phyloP scores from a whole-genome alignment of 2,113 vertebrate species.

The Chaenocephalus aceratus region DNA sequence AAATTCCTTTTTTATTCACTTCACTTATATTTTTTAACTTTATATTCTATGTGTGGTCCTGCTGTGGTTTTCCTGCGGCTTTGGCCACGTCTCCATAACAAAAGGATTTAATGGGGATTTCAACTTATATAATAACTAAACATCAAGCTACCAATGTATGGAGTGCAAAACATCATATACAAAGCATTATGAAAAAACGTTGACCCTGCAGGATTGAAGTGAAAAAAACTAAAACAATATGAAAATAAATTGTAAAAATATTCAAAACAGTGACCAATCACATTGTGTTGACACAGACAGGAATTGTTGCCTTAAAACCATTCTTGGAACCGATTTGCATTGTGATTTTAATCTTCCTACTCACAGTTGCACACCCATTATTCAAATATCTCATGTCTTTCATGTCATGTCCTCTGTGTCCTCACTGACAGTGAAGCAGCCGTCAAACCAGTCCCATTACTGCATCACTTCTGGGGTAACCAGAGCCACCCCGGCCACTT shows the following conservation, averaged over 20 bases:
- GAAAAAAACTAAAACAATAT: neutral
- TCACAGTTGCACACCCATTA: conserved; percentile 2
- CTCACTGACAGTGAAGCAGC: neutral
- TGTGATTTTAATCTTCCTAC: conserved; percentile 46
- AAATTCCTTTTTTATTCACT: neutral
- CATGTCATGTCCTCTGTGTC: neutral
- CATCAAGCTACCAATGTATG: neutral
- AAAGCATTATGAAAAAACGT: neutral
- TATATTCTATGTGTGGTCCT: neutral
- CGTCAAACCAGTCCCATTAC: conserved; percentile 44
- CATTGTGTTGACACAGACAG: conserved; percentile 11
- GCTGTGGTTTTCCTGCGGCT: neutral
- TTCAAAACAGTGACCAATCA: neutral
- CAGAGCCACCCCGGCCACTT: conserved; percentile 63
- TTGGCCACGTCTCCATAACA: neutral
- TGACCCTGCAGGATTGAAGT: neutral
- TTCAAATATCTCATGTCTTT: conserved; percentile 36
- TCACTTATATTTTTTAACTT: neutral
- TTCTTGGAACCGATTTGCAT: conserved; percentile 38
- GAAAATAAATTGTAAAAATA: neutral
- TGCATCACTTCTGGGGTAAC: conserved; percentile 63
- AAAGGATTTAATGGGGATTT: conserved; percentile 5
- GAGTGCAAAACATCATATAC: neutral
- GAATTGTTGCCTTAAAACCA: conserved; percentile 22
- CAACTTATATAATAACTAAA: neutral